Percentiles rank a stretch among this genome's conserved stretches.
phyloP scores from a whole-genome alignment of 1,140 invertebrate genomes.

The Trichogramma pretiosum region DNA sequence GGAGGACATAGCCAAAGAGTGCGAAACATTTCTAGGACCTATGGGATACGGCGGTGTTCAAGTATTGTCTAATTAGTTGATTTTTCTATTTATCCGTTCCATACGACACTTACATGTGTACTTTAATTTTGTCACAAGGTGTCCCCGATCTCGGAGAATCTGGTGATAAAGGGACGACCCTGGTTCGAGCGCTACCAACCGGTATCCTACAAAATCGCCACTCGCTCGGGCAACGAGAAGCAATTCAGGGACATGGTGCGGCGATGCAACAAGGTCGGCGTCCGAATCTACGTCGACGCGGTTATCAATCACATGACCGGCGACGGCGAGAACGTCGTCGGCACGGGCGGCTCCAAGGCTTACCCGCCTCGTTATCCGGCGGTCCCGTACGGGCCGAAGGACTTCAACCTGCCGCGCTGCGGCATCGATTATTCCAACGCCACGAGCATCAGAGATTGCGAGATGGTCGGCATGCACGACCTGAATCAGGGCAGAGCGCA shows the following conservation, averaged over 20 bases:
- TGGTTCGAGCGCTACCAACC: conserved; percentile 64
- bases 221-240: conserved; percentile 53
- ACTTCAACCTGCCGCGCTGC: conserved; percentile 49
- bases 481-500: conserved; percentile 51
- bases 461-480: conserved; percentile 55
- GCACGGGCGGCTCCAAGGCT: conserved; percentile 51
- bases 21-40: conserved; percentile 55
- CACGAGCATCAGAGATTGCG: conserved; percentile 55
- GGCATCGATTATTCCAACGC: conserved; percentile 52
- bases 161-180: conserved; percentile 43
- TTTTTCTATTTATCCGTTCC: too few relatives aligned
- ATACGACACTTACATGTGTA: too few relatives aligned
- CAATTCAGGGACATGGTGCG: conserved; percentile 63
- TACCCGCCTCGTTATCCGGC: conserved; percentile 47
- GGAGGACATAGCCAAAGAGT: conserved; percentile 56
- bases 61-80: too few relatives aligned
- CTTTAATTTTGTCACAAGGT: too few relatives aligned
- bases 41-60: conserved; percentile 64
- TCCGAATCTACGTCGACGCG: conserved; percentile 66
- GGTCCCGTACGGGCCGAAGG: conserved; percentile 47
- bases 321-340: conserved; percentile 38
- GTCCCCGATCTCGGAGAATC: conserved; percentile 62
- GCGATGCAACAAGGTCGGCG: conserved; percentile 62
- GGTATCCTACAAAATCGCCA: conserved; percentile 56
- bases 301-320: conserved; percentile 74